A percentile compares a stretch with the other conserved stretches of the same genome.
Evolutionary conservation across 2,113 vertebrate species (phyloP).

Genomic region (Hydrolagus affinis): DNA sequence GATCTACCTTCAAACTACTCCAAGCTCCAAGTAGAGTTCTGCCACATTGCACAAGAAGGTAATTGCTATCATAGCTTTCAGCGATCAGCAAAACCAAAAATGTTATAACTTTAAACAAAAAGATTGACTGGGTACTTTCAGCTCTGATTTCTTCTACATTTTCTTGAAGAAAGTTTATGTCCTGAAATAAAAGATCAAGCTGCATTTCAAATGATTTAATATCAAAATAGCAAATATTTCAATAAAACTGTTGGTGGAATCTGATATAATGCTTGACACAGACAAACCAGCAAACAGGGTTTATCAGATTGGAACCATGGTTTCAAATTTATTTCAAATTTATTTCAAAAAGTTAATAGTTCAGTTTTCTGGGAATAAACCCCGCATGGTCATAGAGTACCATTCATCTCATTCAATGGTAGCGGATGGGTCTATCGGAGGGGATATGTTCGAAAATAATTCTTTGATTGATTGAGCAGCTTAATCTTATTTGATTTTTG

Average conservation of each 20-base stretch:
- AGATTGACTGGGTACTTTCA: background rate
- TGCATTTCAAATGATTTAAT: background rate
- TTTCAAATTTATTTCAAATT: background rate
- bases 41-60: conserved; percentile 81
- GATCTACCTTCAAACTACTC: conserved; percentile 77
- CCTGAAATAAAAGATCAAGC: background rate
- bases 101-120: background rate
- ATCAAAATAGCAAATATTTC: background rate
- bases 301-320: background rate
- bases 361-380: too few relatives aligned
- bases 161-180: background rate
- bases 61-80: background rate
- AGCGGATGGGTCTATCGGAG: too few relatives aligned
- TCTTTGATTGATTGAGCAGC: background rate
- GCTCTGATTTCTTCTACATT: background rate
- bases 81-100: background rate
- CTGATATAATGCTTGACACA: background rate
- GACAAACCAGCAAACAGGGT: background rate
- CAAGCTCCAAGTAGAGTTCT: conserved; percentile 92
- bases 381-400: too few relatives aligned
- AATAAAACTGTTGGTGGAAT: background rate
- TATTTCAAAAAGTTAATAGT: background rate
- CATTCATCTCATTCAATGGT: too few relatives aligned
- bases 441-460: background rate
- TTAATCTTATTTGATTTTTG: background rate